Conservation (phyloP, 2,113 vertebrate genomes). For the Stegostoma tigrinum region DNA sequence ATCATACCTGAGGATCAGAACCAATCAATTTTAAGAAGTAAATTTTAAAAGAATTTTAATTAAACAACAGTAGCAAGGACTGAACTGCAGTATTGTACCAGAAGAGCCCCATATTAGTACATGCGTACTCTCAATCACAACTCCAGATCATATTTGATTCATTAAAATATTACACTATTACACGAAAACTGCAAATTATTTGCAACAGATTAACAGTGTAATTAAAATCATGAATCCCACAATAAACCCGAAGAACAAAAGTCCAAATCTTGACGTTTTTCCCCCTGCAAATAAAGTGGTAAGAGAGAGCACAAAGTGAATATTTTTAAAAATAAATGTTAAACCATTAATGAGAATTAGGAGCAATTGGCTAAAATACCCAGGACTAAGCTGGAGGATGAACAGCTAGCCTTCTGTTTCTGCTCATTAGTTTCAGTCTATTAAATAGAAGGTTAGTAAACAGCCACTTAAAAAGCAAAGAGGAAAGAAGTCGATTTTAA, state of each 20-base stretch:
- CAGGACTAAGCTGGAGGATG: neutral
- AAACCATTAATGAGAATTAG: neutral
- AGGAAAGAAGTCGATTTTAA: no score
- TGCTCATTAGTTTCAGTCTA: neutral
- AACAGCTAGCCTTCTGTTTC: neutral
- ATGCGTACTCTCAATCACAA: no score
- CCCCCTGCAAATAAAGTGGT: neutral
- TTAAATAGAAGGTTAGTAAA: neutral
- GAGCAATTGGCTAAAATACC: neutral
- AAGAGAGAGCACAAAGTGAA: neutral
- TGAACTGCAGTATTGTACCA: neutral
- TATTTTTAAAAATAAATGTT: neutral
- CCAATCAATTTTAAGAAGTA: no score
- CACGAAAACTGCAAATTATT: neutral
- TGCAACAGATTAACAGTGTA: neutral
- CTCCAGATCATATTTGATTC: neutral
- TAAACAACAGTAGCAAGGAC: neutral
- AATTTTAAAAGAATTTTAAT: neutral
- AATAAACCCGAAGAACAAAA: neutral
- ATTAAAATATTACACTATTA: neutral
- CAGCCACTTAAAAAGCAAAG: neutral
- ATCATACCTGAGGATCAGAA: neutral
- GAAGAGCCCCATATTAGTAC: neutral
- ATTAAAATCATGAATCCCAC: neutral
- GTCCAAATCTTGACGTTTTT: neutral